A percentile compares a stretch with the other conserved stretches of the same genome.
phyloP scores from a whole-genome alignment of 2,888 invertebrate species.

The Peribatodes rhomboidaria region DNA sequence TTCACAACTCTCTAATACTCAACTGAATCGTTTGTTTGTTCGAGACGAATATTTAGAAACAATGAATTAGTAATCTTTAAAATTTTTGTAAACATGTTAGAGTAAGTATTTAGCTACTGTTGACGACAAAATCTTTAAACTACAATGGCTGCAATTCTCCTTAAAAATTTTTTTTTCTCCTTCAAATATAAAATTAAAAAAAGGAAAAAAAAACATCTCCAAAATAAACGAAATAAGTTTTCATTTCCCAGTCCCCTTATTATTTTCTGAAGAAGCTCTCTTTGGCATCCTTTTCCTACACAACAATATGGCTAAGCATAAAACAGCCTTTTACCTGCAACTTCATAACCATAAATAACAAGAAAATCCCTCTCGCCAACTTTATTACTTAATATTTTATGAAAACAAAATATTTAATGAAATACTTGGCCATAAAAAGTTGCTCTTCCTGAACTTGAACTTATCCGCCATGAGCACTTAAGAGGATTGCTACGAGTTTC shows the following conservation, averaged over 20 bases:
- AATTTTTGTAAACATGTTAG: too few relatives aligned
- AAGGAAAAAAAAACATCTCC: background rate
- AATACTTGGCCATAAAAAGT: conserved; percentile 36
- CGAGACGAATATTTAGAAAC: too few relatives aligned
- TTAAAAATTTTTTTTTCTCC: too few relatives aligned
- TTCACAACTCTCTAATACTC: too few relatives aligned
- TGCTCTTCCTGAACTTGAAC: conserved; percentile 37
- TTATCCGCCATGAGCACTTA: conserved; percentile 35
- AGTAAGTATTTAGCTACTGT: too few relatives aligned
- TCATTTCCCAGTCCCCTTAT: background rate
- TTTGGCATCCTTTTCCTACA: conserved; percentile 1
- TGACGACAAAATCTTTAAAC: too few relatives aligned
- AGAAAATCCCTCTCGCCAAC: conserved; percentile 35
- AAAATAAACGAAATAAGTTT: background rate
- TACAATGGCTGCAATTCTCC: too few relatives aligned
- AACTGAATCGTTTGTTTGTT: too few relatives aligned
- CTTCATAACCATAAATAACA: conserved; percentile 34
- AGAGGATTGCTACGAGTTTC: conserved; percentile 7
- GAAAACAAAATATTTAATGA: conserved; percentile 40
- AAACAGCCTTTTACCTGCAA: conserved; percentile 25
- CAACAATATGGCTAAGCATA: conserved; percentile 11
- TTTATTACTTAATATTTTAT: conserved; percentile 32
- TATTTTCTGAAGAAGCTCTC: background rate
- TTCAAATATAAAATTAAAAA: too few relatives aligned
- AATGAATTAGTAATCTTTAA: too few relatives aligned